These are phyloP conservation scores for Trigoniulus corallinus DNA, from an alignment of 1,140 invertebrate genomes.

Conservation along the genomic window DNA sequence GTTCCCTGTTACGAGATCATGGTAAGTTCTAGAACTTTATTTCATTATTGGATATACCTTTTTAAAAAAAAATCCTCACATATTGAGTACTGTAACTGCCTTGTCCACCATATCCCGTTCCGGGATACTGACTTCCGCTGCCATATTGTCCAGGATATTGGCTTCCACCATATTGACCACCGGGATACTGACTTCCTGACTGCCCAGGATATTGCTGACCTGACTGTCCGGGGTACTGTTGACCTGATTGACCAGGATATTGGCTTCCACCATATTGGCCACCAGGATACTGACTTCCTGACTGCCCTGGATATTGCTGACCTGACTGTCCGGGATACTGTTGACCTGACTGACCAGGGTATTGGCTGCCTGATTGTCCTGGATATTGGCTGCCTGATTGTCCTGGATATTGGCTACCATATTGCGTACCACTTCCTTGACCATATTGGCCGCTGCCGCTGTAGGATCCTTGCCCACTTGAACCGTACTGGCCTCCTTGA, in stretches of 20 bases:
- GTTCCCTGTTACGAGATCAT: background rate
- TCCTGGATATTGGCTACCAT: background rate
- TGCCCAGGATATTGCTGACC: background rate
- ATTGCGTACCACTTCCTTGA: background rate
- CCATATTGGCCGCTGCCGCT: background rate
- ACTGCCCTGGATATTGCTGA: background rate
- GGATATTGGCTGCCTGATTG: background rate
- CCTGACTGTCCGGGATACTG: background rate
- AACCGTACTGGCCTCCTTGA: background rate
- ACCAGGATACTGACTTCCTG: background rate
- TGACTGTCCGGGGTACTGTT: too few species aligned
- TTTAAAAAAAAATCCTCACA: background rate
- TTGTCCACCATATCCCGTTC: background rate
- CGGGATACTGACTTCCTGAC: background rate
- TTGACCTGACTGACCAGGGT: background rate
- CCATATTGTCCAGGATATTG: constrained; percentile 1
- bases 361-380: background rate
- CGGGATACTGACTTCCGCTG: background rate
- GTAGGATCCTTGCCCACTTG: background rate
- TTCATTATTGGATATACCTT: too few species aligned
- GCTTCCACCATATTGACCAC: constrained; percentile 1
- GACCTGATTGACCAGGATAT: background rate
- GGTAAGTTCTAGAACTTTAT: too few species aligned
- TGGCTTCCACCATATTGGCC: background rate
- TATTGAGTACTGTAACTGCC: background rate